Base-by-base conservation (phyloP, 2,797 vertebrate genomes). In the Ptychobarbus kaznakovi region DNA sequence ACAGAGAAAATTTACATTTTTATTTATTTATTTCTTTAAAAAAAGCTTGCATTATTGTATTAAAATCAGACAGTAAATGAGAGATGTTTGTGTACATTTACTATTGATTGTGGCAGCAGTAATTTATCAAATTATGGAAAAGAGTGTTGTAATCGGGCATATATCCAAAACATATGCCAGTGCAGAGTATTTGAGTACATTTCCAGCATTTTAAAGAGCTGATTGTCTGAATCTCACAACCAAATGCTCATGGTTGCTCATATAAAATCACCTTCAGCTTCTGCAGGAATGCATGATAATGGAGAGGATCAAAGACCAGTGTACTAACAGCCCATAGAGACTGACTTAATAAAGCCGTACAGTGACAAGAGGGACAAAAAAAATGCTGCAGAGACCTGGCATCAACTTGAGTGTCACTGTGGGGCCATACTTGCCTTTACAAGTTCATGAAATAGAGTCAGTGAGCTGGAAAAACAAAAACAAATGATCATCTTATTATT, bases 331-430 rank as follows among this genome's bases (percentile, higher is more conserved):
- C 89, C 88, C 58, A 40, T 85, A 84, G 89, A 90, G 88, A 89
- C 63, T 91, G 91, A 93, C 92, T 91, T 92, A 92, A 92, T 93
- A 91, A 93, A 84, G 61, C 81, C 77, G 79, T 86, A 83, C 83
- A 82, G 58, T 58, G 77, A 84, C 74, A 74, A 83, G 84, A 87
- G 83, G 85, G 80, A 86, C 82, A 70, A 81, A 86, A 80, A 42
- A 86, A 40, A 87, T 75, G 61, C 72, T 70, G 75, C 88, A 35
- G 44, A 42, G 38, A 58, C 46, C n/a, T 68, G 81, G 42, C 81
- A 80, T 81, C 20, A 77, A 58, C 20, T 56, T 44, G 61, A 68
- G 77, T 32, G 22, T 81, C 32, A 51, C 18, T n/a, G 79, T 53
- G 79, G 44, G 22, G 22, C 13, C 44, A 53, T 38, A 69, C 38